Base-by-base conservation (phyloP, 2,888 invertebrate species). In the Drosophila mimica region DNA sequence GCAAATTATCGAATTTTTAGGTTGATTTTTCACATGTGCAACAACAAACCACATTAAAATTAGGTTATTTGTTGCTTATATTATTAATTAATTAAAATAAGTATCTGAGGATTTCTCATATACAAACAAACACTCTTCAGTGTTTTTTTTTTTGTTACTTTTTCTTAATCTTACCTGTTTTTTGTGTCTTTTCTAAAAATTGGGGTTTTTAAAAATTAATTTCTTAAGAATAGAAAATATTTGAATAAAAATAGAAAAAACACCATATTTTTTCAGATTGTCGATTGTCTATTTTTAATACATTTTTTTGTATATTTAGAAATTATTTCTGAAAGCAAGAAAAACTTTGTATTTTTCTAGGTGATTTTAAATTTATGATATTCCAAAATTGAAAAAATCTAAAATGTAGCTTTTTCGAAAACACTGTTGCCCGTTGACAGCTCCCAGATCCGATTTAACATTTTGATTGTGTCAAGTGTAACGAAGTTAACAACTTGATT, bases 401-500 rank as follows among this genome's bases (percentile, higher is more conserved):
- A n/a, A n/a, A n/a, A n/a, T n/a, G n/a, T n/a, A n/a, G n/a, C n/a
- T n/a, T n/a, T n/a, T n/a, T 25, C 25, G 1, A 25, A 25, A 25
- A 25, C 13, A 20, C 28, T 28, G 33, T 34, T 34, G 62, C n/a
- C 58, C 46, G 58, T 8, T 25, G 8, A 46, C 43, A 46, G 20
- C 20, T 3, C 1, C 3, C 1, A 20, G 11, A 11, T 28, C 9
- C 25, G 40, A 36, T 17, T 15, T n/a, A 30, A 25, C 61, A 40
- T 9, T 66, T 43, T 25, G 52, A 52, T 46, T 58, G 58, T 51
- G 40, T 25, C 57, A 57, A 65, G 9, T 25, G 34, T 17, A 68
- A 40, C 66, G 9, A 8, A 63, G 69, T 77, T 77, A 69, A 65
- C 78, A 69, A 74, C 76, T 60, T 78, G 76, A 76, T 76, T 76